These are phyloP conservation scores for Antechinus flavipes DNA, from an alignment of 2,113 vertebrate genomes.

Conservation along the genomic window DNA sequence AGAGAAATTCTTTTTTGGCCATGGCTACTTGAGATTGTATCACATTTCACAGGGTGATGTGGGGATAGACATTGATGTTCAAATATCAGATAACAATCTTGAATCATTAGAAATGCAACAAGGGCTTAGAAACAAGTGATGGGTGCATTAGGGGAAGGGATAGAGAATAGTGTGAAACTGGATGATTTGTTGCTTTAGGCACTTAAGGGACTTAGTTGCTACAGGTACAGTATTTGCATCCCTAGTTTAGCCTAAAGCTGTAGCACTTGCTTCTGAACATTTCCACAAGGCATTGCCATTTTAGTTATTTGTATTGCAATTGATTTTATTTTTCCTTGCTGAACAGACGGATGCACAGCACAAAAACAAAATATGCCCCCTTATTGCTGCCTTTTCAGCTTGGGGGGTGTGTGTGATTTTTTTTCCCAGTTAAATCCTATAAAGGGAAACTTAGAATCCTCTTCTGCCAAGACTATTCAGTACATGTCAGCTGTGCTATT, in stretches of 20 bases:
- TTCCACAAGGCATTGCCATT: constrained; percentile 1
- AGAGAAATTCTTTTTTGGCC: not conserved
- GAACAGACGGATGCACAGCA: constrained; percentile 42
- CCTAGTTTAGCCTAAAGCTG: not conserved
- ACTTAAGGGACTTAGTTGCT: not conserved
- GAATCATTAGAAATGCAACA: constrained; percentile 31
- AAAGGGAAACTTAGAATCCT: constrained; percentile 24
- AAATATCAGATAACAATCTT: not conserved
- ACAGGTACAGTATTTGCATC: not conserved
- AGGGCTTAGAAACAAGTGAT: not conserved
- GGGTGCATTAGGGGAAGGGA: not conserved
- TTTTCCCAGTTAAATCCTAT: constrained; percentile 59
- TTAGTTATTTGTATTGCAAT: constrained; percentile 13
- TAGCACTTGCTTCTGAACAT: constrained; percentile 4
- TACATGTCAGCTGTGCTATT: constrained; percentile 34
- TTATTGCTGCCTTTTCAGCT: constrained; percentile 39
- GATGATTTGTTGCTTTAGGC: not conserved
- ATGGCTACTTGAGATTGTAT: not conserved
- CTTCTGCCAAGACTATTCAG: constrained; percentile 61
- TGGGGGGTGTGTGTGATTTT: constrained; percentile 58
- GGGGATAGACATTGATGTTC: not conserved
- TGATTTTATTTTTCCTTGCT: constrained; percentile 29
- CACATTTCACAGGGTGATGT: not conserved
- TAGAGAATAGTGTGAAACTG: not conserved
- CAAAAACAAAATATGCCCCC: constrained; percentile 28